Percentiles rank a stretch among this genome's conserved stretches.
Evolutionary conservation across 2,113 vertebrate species (phyloP).

Genomic region (Toxotes chatareus): DNA sequence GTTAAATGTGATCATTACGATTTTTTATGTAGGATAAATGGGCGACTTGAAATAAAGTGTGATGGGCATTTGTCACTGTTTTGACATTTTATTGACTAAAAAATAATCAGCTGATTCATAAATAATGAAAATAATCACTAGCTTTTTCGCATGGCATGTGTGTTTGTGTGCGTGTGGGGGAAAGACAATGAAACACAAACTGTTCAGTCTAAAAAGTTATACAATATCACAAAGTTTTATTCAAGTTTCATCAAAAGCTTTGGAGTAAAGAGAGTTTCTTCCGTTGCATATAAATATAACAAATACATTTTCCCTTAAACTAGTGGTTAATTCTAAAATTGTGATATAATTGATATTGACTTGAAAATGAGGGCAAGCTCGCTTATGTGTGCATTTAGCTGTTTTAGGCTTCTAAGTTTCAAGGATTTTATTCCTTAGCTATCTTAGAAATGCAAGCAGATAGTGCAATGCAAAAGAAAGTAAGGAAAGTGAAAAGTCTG

Average conservation of each 20-base stretch:
- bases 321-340: slow-evolving; percentile 42
- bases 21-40: too few species aligned
- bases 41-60: too few species aligned
- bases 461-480: slow-evolving; percentile 24
- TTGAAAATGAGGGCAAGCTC: slow-evolving; percentile 19
- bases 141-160: too few species aligned
- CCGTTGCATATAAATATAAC: slow-evolving; percentile 71
- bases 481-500: neutral
- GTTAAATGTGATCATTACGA: too few species aligned
- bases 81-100: too few species aligned
- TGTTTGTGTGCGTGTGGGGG: neutral
- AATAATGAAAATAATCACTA: too few species aligned
- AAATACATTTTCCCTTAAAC: slow-evolving; percentile 46
- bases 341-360: slow-evolving; percentile 27
- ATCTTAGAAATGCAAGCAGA: slow-evolving; percentile 41
- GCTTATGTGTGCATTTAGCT: slow-evolving; percentile 18
- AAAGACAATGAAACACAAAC: neutral
- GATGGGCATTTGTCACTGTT: too few species aligned
- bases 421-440: slow-evolving; percentile 20
- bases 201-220: neutral
- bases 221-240: slow-evolving; percentile 72
- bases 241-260: slow-evolving; percentile 71
- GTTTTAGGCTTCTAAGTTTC: slow-evolving; percentile 4
- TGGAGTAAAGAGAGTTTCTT: slow-evolving; percentile 67
- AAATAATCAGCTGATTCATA: too few species aligned